Percentiles rank a stretch among this genome's conserved stretches.
These are phyloP conservation scores for Conops quadrifasciatus DNA, from an alignment of 2,888 invertebrate genomes.

Conservation along the genomic window DNA sequence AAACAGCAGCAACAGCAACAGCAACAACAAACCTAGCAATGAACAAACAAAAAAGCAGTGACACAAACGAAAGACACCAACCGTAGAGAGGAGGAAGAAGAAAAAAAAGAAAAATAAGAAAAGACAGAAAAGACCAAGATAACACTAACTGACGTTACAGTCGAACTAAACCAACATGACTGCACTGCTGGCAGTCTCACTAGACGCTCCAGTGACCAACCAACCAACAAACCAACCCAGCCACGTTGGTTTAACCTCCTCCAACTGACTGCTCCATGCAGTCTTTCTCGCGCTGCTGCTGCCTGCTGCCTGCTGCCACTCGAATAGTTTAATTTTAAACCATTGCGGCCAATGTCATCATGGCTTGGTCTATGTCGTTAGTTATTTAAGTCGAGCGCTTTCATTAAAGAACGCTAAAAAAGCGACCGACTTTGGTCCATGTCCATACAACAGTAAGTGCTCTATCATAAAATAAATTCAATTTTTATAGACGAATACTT, in stretches of 20 bases:
- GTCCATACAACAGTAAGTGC: neutral
- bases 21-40: neutral
- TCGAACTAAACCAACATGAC: neutral
- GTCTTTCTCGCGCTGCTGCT: too few relatives aligned
- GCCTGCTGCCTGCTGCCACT: neutral
- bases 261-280: too few relatives aligned
- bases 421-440: neutral
- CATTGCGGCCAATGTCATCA: constrained; percentile 20
- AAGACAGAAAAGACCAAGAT: too few relatives aligned
- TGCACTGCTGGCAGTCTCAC: neutral
- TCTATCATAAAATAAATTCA: constrained; percentile 22
- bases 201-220: neutral
- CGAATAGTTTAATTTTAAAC: constrained; percentile 9
- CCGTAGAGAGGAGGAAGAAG: constrained; percentile 4
- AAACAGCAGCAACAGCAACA: neutral
- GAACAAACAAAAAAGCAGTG: neutral
- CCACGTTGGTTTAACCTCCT: too few relatives aligned
- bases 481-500: constrained; percentile 16
- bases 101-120: neutral
- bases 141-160: neutral
- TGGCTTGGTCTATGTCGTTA: constrained; percentile 14
- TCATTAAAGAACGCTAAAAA: constrained; percentile 9
- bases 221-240: neutral
- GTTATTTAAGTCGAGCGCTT: constrained; percentile 4
- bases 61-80: constrained; percentile 18